Percentiles rank a stretch among this genome's conserved stretches.
Conservation (phyloP, 1,140 invertebrate genomes). For the Leptinotarsa texana region DNA sequence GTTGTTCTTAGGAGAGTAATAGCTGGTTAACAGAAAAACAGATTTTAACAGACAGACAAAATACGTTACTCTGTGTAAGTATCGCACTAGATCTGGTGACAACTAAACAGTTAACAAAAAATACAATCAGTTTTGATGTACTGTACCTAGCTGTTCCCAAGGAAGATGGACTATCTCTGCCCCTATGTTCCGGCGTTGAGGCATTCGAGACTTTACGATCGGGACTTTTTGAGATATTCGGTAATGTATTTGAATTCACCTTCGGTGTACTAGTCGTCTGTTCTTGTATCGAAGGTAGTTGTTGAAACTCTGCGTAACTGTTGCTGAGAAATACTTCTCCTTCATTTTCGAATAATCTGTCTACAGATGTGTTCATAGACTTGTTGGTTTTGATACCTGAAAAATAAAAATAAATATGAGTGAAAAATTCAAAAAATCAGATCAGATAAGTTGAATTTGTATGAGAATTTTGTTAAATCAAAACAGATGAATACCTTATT, state of each 20-base stretch:
- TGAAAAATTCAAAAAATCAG: too few relatives aligned
- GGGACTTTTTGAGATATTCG: constrained; percentile 57
- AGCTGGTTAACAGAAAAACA: too few relatives aligned
- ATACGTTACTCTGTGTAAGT: too few relatives aligned
- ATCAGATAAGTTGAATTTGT: too few relatives aligned
- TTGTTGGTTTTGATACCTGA: constrained; percentile 71
- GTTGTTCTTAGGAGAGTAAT: too few relatives aligned
- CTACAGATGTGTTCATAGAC: constrained; percentile 89
- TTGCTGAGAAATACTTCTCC: constrained; percentile 70
- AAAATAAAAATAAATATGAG: constrained; percentile 13
- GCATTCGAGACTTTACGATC: constrained; percentile 60
- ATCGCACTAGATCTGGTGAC: too few relatives aligned
- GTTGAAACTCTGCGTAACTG: constrained; percentile 67
- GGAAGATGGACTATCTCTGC: constrained; percentile 62
- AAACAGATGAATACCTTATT: too few relatives aligned
- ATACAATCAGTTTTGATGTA: background rate
- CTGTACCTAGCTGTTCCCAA: constrained; percentile 56
- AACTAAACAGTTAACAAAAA: too few relatives aligned
- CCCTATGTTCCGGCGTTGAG: constrained; percentile 62
- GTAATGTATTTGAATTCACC: constrained; percentile 52
- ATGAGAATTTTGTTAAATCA: too few relatives aligned
- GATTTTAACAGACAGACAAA: too few relatives aligned
- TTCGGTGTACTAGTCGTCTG: constrained; percentile 57
- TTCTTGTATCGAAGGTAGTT: constrained; percentile 63
- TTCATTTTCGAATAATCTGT: constrained; percentile 83